Evolutionary conservation across 1,140 invertebrate genomes (phyloP), one percentile per base, ranked within the genome.

Genomic region (Drosophila mauritiana): DNA sequence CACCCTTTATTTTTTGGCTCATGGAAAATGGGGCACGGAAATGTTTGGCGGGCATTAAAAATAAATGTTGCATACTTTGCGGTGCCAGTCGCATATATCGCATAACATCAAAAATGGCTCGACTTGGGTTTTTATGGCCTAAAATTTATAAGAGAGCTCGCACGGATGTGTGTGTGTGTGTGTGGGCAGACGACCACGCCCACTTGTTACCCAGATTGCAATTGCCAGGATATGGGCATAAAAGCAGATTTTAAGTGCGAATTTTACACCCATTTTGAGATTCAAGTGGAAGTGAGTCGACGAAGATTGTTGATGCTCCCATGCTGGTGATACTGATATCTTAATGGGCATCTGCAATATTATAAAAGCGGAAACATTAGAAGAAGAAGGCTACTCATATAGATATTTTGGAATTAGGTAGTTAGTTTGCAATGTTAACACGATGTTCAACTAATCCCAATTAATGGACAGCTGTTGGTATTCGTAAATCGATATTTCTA

Each of bases 1-100:
- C 49, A 27, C 17, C n/a, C 20, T 46, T 46, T 55, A 62, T 59
- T 59, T 31, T 39, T 20, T 12, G n/a, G 36, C 34, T 52, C 22
- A 3, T 39, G 63, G 49, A 46, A 65, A 67, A 64, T 67, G 64
- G 58, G 48, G 36, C 59, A 75, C 45, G 49, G 72, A 65, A 76
- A 76, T 76, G 73, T 77, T 68, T 77, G 72, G 70, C 37, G 42
- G 57, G 40, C 75, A 78, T 77, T 77, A 86, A 88, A 86, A 88
- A 86, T 86, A 82, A 88, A 86, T 86, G 82, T 77, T 84, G 72
- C 80, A 84, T 85, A 73, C 83, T 86, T 86, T 86, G 83, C 83
- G 75, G 78, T 74, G 70, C 49, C 43, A 42, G 27, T n/a, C 54
- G 56, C 51, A 63, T 43, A 51, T 43, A 68, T 42, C 20, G 77